Conservation (phyloP, 2,888 invertebrate genomes). For the Drosophila stalkeri region DNA sequence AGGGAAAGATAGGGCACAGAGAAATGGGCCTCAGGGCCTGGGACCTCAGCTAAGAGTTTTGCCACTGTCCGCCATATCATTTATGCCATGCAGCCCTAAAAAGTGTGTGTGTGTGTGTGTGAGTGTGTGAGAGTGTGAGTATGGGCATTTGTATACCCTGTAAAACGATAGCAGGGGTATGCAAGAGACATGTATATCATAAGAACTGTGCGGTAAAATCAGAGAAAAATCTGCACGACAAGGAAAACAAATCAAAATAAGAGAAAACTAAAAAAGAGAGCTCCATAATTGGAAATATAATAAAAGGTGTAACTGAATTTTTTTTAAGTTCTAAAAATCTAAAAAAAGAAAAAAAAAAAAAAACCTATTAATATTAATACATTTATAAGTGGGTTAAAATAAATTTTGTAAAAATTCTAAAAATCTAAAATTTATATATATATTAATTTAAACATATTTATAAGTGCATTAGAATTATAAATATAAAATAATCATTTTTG, state of each 20-base stretch:
- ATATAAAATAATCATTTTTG: too few species aligned
- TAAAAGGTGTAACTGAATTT: too few species aligned
- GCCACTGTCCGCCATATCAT: constrained; percentile 51
- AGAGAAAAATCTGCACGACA: too few species aligned
- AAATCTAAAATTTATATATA: too few species aligned
- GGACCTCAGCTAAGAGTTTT: constrained; percentile 30
- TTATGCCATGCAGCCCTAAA: constrained; percentile 53
- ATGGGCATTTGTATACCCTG: constrained; percentile 19
- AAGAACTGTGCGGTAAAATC: too few species aligned
- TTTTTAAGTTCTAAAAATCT: too few species aligned
- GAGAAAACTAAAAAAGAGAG: not conserved
- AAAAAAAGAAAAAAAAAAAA: too few species aligned
- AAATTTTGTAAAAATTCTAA: too few species aligned
- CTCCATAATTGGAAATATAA: not conserved
- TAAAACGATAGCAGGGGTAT: not conserved
- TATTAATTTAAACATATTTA: too few species aligned
- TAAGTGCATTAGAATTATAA: too few species aligned
- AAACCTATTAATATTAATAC: too few species aligned
- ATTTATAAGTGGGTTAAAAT: too few species aligned
- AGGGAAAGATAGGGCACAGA: constrained; percentile 2
- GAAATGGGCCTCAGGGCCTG: constrained; percentile 27
- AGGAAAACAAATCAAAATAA: not conserved
- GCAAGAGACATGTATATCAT: not conserved
- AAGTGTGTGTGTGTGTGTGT: not conserved
- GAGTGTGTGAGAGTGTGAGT: not conserved